A percentile compares a stretch with the other conserved stretches of the same genome.
Evolutionary conservation across 2,797 vertebrate species (phyloP).

Genomic region (Brachyalestes nurse): DNA sequence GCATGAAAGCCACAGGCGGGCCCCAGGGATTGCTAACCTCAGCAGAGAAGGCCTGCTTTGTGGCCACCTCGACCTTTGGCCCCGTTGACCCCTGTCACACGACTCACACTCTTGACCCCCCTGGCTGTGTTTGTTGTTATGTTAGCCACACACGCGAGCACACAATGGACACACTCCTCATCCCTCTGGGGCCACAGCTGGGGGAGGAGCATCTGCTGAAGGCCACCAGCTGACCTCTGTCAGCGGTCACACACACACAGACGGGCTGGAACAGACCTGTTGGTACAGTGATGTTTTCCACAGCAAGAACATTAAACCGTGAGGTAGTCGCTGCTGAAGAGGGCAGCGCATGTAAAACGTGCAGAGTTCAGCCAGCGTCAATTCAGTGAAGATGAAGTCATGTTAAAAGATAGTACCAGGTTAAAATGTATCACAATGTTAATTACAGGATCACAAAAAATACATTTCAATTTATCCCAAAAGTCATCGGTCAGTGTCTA

Average conservation of each 20-base stretch:
- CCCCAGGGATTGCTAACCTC: slow-evolving; percentile 57
- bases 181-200: slow-evolving; percentile 30
- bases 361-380: not conserved
- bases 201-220: slow-evolving; percentile 67
- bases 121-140: slow-evolving; percentile 59
- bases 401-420: no score
- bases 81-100: slow-evolving; percentile 66
- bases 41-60: slow-evolving; percentile 34
- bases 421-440: no score
- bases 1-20: slow-evolving; percentile 37
- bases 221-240: slow-evolving; percentile 67
- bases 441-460: no score
- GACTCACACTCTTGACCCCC: slow-evolving; percentile 57
- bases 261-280: slow-evolving; percentile 15
- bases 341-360: not conserved
- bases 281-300: not conserved
- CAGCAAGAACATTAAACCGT: no score
- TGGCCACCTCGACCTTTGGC: slow-evolving; percentile 63
- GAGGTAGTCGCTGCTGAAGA: not conserved
- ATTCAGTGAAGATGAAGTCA: no score
- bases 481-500: no score
- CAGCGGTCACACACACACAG: slow-evolving; percentile 3
- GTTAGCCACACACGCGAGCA: slow-evolving; percentile 56
- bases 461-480: no score
- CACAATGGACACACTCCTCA: slow-evolving; percentile 54